phyloP scores from a whole-genome alignment of 1,140 invertebrate genomes.

The Medauroidea extradentata region DNA sequence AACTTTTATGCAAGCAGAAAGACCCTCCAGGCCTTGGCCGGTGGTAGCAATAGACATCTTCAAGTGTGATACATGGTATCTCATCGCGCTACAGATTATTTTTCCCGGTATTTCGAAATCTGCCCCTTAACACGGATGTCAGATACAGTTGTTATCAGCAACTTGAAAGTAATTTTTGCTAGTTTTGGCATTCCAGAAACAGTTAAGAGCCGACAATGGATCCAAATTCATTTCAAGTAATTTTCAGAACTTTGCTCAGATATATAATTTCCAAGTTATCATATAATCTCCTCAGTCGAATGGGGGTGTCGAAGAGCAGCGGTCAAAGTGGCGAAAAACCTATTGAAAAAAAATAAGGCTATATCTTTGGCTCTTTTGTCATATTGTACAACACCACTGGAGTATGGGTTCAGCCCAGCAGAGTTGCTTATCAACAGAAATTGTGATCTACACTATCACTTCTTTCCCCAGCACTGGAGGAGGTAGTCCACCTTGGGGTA shows the following conservation, averaged over 20 bases:
- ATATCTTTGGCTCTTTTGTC: conserved; percentile 24
- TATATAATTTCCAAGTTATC: conserved; percentile 22
- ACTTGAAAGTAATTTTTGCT: conserved; percentile 23
- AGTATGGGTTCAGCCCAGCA: conserved; percentile 28
- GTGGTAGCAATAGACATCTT: too few species aligned
- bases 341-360: conserved; percentile 25
- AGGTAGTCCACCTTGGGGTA: background rate
- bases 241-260: conserved; percentile 23
- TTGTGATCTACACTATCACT: conserved; percentile 21
- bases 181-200: conserved; percentile 24
- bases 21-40: conserved; percentile 20
- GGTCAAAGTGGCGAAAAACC: conserved; percentile 24
- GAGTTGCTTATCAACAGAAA: conserved; percentile 20
- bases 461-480: conserved; percentile 11
- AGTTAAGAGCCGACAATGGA: background rate
- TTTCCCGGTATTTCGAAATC: conserved; percentile 27
- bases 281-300: conserved; percentile 19
- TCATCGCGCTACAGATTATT: conserved; percentile 32
- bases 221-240: conserved; percentile 21
- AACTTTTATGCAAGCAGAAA: conserved; percentile 21
- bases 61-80: conserved; percentile 19
- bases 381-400: conserved; percentile 30
- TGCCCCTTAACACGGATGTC: conserved; percentile 16
- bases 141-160: conserved; percentile 17
- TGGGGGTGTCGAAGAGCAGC: background rate